phyloP scores from a whole-genome alignment of 2,797 vertebrate genomes.

The Neomorphus geoffroyi region DNA sequence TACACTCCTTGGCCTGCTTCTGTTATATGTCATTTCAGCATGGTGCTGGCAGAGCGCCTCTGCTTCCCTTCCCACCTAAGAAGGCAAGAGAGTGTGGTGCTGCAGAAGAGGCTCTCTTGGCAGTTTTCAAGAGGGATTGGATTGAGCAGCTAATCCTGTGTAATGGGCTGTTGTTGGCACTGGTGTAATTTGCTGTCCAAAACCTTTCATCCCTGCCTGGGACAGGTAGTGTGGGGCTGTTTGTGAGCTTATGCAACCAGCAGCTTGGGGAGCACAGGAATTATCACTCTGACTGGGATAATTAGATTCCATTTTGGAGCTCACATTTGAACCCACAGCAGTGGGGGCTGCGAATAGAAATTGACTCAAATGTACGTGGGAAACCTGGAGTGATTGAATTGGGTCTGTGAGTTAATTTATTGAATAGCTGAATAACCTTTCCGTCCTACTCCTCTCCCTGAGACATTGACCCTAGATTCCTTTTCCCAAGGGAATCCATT shows the following conservation, averaged over 20 bases:
- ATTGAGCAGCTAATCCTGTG: not conserved
- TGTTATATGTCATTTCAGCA: not conserved
- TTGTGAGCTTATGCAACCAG: not conserved
- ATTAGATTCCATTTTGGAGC: not conserved
- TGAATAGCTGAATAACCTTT: slow-evolving; percentile 14
- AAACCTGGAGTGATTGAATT: not conserved
- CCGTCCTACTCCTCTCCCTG: not conserved
- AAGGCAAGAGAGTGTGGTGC: not conserved
- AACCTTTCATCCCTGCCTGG: slow-evolving; percentile 11
- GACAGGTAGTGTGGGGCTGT: not conserved
- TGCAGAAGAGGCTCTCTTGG: not conserved
- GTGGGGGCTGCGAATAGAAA: not conserved
- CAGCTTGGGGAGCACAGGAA: not conserved
- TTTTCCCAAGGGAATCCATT: not conserved
- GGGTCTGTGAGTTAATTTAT: not conserved
- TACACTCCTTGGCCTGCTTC: not conserved
- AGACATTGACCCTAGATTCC: not conserved
- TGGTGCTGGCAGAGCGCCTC: not conserved
- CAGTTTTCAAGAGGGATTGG: not conserved
- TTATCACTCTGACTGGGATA: not conserved
- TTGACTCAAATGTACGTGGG: not conserved
- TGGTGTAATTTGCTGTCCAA: slow-evolving; percentile 19
- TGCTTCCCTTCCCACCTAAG: not conserved
- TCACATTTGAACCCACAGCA: not conserved
- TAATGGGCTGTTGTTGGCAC: not conserved